These are phyloP conservation scores for Epizoanthus illoricatus DNA, from an alignment of 92 coral and sea anemone genomes.

Conservation along the genomic window DNA sequence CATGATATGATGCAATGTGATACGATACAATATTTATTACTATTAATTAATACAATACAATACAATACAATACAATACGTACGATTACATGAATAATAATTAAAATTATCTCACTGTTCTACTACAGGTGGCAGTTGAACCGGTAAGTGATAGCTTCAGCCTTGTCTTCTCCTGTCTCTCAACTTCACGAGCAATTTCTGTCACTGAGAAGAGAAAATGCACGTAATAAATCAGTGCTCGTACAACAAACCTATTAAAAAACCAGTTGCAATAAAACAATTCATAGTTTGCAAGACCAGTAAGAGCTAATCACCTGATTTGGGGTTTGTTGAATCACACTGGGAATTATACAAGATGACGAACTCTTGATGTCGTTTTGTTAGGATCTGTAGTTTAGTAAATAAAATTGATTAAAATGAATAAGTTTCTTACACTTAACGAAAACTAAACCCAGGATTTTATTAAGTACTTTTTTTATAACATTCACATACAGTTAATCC, in stretches of 20 bases:
- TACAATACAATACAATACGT: too few species aligned
- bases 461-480: too few species aligned
- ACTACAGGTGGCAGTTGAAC: constrained; percentile 38
- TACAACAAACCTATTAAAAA: neutral
- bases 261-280: too few species aligned
- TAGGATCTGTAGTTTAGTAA: constrained; percentile 56
- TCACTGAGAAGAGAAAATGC: constrained; percentile 44
- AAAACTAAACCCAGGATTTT: neutral
- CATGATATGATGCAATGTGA: too few species aligned
- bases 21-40: too few species aligned
- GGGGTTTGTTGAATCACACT: constrained; percentile 80
- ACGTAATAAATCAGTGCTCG: neutral
- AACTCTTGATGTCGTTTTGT: constrained; percentile 88
- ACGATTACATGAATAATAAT: too few species aligned
- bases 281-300: neutral
- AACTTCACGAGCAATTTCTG: constrained; percentile 73
- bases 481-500: too few species aligned
- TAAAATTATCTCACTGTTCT: constrained; percentile 43
- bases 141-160: constrained; percentile 42
- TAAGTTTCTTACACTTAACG: neutral
- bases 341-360: constrained; percentile 80
- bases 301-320: constrained; percentile 64
- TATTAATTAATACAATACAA: too few species aligned
- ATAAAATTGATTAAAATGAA: neutral
- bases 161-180: constrained; percentile 74